phyloP scores from a whole-genome alignment of 2,888 invertebrate species.

The Operophtera brumata region DNA sequence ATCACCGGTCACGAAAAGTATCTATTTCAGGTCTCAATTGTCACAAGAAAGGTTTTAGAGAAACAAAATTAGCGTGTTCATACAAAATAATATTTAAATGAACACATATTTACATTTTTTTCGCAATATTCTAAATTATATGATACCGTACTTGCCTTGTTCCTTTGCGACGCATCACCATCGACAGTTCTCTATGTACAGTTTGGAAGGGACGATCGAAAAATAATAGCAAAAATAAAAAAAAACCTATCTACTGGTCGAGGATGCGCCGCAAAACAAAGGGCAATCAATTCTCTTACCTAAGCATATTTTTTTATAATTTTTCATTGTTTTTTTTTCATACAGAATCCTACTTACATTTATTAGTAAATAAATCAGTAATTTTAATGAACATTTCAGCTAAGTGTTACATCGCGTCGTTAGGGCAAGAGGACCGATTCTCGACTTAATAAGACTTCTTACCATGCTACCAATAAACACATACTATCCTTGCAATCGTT shows the following conservation, averaged over 20 bases:
- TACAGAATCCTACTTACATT: conserved; percentile 43
- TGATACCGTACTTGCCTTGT: conserved; percentile 55
- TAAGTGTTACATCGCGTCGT: conserved; percentile 24
- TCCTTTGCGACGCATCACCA: conserved; percentile 28
- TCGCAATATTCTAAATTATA: conserved; percentile 53
- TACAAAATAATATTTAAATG: conserved; percentile 75
- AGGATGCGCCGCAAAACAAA: conserved; percentile 31
- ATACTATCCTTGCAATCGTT: too few species aligned
- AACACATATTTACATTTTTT: conserved; percentile 74
- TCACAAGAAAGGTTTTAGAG: conserved; percentile 48
- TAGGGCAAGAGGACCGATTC: not conserved
- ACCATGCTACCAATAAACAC: too few species aligned
- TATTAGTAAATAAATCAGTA: conserved; percentile 39
- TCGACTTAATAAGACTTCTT: too few species aligned
- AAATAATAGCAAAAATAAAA: conserved; percentile 30
- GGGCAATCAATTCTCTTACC: conserved; percentile 36
- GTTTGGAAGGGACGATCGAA: conserved; percentile 31
- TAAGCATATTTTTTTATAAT: conserved; percentile 41
- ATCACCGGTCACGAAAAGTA: conserved; percentile 26
- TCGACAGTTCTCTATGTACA: conserved; percentile 32
- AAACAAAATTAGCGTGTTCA: conserved; percentile 58
- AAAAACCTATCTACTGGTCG: conserved; percentile 25
- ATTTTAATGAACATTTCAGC: conserved; percentile 36
- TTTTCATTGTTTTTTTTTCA: conserved; percentile 39
- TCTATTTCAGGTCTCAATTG: conserved; percentile 27